Base-by-base conservation (phyloP, 2,888 invertebrate genomes). In the Plebejus anna region DNA sequence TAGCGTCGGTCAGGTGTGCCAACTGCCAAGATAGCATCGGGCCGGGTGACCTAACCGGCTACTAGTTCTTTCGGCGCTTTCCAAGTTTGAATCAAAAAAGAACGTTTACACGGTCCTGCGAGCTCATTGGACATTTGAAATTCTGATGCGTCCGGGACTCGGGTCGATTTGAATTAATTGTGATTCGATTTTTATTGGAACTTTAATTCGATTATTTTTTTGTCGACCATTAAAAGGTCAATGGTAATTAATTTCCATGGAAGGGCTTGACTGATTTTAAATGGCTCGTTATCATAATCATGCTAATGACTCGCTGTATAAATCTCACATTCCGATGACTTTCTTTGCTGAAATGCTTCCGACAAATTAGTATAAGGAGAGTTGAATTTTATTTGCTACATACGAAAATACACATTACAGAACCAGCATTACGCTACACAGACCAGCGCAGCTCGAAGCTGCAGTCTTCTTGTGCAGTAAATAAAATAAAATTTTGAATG, bases 1-100 rank as follows among this genome's bases (percentile, higher is more conserved):
- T 94, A 94, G 93, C 91, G 93, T 94, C 91, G 92, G 92, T 94
- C 94, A 93, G 92, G 93, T 92, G 94, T 94, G 94, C 94, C 94
- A 94, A 94, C 93, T 93, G 93, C 92, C 92, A 92, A 93, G 94
- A 94, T 94, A 94, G 89, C 88, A 94, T 94, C 94, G 90, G 88
- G 88, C 87, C 90, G 91, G 91, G 89, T 91, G 93, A 92, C 92
- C 91, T 91, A 91, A 92, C 89, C 89, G 87, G 89, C 90, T 89
- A 89, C 88, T 89, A 91, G 90, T 92, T 92, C 90, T 92, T 93
- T 92, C 87, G 90, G 90, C 87, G 90, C 89, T 90, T 88, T 89
- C 88, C 84, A 88, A 90, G 89, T 92, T 91, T 92, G 91, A 92
- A 89, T 90, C 87, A 89, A 91, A 92, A 93, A 92, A 90, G 89